These are phyloP conservation scores for Lepidurus arcticus DNA, from an alignment of 1,140 invertebrate genomes.

Conservation along the genomic window DNA sequence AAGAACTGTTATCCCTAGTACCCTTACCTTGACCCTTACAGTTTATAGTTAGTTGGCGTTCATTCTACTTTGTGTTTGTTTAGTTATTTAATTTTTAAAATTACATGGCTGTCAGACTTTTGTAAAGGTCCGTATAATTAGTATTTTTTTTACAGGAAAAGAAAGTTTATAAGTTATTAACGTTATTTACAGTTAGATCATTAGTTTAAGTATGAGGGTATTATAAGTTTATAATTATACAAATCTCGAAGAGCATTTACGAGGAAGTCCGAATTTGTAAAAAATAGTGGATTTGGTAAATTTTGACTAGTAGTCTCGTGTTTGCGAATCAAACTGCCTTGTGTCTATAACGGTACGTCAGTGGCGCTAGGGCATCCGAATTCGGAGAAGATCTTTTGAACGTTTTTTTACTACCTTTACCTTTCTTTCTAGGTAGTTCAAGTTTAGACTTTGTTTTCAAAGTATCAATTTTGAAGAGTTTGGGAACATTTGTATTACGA, in stretches of 20 bases:
- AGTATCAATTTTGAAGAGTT: background rate
- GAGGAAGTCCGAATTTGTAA: conserved; percentile 1
- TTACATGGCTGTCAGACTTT: background rate
- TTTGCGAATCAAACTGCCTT: background rate
- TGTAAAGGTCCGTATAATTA: background rate
- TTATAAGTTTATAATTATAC: background rate
- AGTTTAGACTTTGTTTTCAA: background rate
- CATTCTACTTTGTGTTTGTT: too few relatives aligned
- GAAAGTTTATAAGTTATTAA: background rate
- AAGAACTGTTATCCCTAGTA: too few relatives aligned
- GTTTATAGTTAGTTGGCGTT: too few relatives aligned
- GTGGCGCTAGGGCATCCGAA: conserved; percentile 2
- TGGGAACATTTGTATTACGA: background rate
- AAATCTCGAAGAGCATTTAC: background rate
- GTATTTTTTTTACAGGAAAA: background rate
- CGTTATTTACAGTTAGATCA: background rate
- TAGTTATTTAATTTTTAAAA: too few relatives aligned
- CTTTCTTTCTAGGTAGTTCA: background rate
- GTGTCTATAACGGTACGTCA: background rate
- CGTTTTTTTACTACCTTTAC: background rate
- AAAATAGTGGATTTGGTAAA: conserved; percentile 7
- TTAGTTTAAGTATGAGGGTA: background rate
- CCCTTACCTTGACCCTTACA: too few relatives aligned
- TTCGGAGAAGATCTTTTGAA: background rate
- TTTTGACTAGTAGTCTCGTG: background rate